Conservation (phyloP, 2,888 invertebrate species). For the Cremastobaeus sp. region DNA sequence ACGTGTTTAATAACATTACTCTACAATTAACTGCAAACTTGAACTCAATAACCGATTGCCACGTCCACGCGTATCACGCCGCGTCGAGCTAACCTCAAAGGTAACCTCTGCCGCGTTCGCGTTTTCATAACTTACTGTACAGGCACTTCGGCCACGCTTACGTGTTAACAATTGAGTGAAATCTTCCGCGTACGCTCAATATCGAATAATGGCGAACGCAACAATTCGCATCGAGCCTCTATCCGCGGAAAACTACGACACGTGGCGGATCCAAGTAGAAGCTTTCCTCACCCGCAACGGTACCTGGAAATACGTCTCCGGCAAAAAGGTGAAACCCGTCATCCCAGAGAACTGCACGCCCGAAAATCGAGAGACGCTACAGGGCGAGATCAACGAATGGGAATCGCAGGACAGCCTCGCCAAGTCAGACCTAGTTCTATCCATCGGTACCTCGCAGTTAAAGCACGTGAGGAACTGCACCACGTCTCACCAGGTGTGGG, state of each 20-base stretch:
- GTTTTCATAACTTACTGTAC: too few relatives aligned
- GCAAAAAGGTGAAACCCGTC: background rate
- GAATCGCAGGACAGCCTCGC: background rate
- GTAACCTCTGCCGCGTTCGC: too few relatives aligned
- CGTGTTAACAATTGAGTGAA: too few relatives aligned
- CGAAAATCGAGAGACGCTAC: background rate
- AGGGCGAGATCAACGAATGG: background rate
- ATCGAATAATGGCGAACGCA: too few relatives aligned
- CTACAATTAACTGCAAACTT: too few relatives aligned
- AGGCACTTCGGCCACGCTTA: too few relatives aligned
- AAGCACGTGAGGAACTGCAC: background rate
- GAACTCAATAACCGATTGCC: too few relatives aligned
- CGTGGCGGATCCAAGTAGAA: background rate
- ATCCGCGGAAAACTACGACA: background rate
- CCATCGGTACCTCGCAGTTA: background rate
- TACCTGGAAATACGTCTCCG: background rate
- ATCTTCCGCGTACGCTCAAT: too few relatives aligned
- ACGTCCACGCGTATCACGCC: too few relatives aligned
- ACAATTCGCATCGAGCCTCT: background rate
- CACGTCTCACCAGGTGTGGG: slow-evolving; percentile 2
- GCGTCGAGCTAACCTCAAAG: too few relatives aligned
- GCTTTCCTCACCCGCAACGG: background rate
- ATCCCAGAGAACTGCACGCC: background rate
- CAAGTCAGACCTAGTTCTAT: background rate
- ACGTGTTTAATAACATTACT: too few relatives aligned